Base-by-base conservation (phyloP, 2,888 invertebrate genomes). In the Tanypteryx hageni region DNA sequence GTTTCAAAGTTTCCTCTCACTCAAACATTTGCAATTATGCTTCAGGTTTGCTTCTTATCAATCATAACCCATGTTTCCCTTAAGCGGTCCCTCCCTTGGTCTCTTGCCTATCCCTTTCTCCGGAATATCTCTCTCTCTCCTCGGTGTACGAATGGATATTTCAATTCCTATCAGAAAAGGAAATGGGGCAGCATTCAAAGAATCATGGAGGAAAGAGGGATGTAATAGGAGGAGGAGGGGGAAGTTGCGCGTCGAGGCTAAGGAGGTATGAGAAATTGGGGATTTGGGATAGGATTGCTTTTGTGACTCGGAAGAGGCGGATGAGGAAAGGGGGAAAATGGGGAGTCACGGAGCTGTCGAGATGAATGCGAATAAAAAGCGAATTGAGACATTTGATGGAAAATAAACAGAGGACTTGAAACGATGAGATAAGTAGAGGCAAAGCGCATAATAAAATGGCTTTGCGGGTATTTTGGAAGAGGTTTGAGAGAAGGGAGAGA, bases 401-500 rank as follows among this genome's bases (percentile, higher is more conserved):
- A 76, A 76, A 76, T 76, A 76, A 76, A 76, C 76, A 22, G 76
- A 27, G n/a, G 22, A 44, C 44, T 44, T 44, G 44, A 44, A 16
- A 76, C 22, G 76, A 76, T 22, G 76, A 22, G 76, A 76, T 76
- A 76, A 76, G 76, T 76, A 76, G 76, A 14, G 76, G 22, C 27
- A 76, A 76, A 76, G 76, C 76, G 76, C 9, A 76, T 76, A 76
- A 76, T 76, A 76, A 76, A 76, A 76, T 76, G 76, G 76, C n/a
- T 76, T 76, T 76, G 22, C 22, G 76, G 22, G 68, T 7, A 68
- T 68, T 68, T 18, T 8, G 8, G 76, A 27, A 76, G n/a, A 76
- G 76, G 76, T 68, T 68, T n/a, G 22, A 64, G 64, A 22, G 68
- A 22, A 22, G 27, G 14, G 76, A 76, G 13, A 22, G 44, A 44